Conservation (phyloP, 2,797 vertebrate genomes). For the Melanotaenia trifasciata region DNA sequence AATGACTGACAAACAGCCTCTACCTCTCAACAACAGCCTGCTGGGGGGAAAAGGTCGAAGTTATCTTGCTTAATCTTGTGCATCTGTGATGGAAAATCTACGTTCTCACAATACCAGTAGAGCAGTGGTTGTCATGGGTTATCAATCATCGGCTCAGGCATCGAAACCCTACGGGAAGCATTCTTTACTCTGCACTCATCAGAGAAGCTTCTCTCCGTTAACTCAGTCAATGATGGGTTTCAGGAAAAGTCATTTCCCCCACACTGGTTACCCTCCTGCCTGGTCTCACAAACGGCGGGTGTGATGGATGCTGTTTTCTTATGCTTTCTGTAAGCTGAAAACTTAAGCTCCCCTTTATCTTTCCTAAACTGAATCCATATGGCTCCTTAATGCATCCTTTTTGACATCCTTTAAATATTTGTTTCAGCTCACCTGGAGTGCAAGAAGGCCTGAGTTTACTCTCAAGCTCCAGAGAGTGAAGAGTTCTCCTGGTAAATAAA, state of each 20-base stretch:
- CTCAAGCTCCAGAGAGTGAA: not conserved
- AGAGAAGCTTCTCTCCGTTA: constrained; percentile 75
- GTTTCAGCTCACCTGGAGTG: constrained; percentile 5
- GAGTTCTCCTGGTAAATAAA: constrained; percentile 14
- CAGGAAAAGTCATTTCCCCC: constrained; percentile 73
- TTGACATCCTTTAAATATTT: constrained; percentile 11
- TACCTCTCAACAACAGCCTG: constrained; percentile 19
- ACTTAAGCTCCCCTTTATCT: constrained; percentile 32
- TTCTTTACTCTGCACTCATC: constrained; percentile 72
- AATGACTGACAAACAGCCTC: not conserved
- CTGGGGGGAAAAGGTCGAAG: constrained; percentile 62
- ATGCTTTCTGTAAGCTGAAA: constrained; percentile 29
- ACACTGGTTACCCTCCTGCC: constrained; percentile 58
- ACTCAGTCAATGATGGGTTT: constrained; percentile 79
- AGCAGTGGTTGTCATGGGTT: constrained; percentile 63
- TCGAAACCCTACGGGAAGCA: constrained; percentile 65
- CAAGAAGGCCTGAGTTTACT: not conserved
- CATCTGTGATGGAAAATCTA: constrained; percentile 72
- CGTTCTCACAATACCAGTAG: constrained; percentile 36
- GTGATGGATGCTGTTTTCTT: constrained; percentile 59
- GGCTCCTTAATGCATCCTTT: constrained; percentile 8
- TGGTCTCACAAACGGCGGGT: constrained; percentile 54
- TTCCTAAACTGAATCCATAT: constrained; percentile 25
- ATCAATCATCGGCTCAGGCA: constrained; percentile 71
- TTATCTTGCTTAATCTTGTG: constrained; percentile 72